Evolutionary conservation across 2,797 vertebrate species (phyloP).

Genomic region (Anas capensis): DNA sequence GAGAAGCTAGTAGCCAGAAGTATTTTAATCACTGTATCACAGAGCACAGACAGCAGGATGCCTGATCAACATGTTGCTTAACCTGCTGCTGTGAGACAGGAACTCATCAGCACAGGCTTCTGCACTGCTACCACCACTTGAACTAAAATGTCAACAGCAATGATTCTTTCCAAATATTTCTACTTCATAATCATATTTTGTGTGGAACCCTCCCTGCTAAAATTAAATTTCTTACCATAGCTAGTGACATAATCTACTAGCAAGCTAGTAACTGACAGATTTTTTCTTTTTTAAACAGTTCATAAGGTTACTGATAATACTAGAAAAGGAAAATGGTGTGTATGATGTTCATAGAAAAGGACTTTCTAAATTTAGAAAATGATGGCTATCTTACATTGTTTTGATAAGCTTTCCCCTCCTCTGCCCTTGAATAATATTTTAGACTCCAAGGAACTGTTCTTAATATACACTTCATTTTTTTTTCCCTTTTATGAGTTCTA

Average conservation of each 20-base stretch:
- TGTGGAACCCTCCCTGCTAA: neutral
- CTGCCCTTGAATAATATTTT: neutral
- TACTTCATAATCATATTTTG: accelerated
- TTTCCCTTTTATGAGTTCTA: neutral
- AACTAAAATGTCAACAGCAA: accelerated
- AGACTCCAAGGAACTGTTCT: neutral
- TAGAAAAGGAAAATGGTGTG: accelerated
- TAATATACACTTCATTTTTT: neutral
- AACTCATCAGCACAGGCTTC: neutral
- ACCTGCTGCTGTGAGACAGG: neutral
- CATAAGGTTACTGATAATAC: neutral
- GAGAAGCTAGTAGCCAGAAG: accelerated
- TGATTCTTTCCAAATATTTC: neutral
- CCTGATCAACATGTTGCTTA: neutral
- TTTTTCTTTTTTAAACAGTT: neutral
- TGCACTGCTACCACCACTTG: neutral
- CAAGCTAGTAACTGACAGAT: accelerated
- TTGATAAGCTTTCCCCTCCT: neutral
- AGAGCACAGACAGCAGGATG: neutral
- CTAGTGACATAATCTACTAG: too few relatives aligned
- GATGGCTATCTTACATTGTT: neutral
- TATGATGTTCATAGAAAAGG: neutral
- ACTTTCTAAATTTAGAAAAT: neutral
- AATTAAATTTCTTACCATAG: neutral
- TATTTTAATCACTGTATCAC: accelerated